Evolutionary conservation across 2,888 invertebrate genomes (phyloP), one percentile per base, ranked within the genome.

Genomic region (Crocallis elinguaria): DNA sequence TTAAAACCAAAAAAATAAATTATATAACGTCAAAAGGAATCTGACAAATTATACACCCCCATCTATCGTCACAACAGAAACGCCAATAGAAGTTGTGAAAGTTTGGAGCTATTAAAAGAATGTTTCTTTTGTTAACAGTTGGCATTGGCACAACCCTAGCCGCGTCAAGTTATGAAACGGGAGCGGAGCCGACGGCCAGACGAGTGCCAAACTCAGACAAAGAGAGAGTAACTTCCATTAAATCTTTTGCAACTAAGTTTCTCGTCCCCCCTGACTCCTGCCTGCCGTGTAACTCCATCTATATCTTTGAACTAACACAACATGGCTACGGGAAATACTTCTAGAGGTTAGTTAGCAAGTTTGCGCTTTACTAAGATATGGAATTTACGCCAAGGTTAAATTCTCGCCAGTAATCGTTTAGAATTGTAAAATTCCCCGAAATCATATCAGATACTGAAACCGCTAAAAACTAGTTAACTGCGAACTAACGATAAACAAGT

Each of bases 171-270:
- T 86, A 85, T 84, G 84, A 83, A 80, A 82, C 82, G 71, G 76
- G 76, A 76, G 77, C 78, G 69, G 55, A 67, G 75, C 75, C 60
- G 73, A 66, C 75, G 76, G 78, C 78, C 82, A 84, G 88, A 82
- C 82, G 82, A 83, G 79, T 77, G 82, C 83, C 81, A 86, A 88
- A 89, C 86, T 88, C 81, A 83, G 84, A 87, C 87, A 88, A 88
- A 87, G 87, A 81, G 84, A 81, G 79, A 78, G 80, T 84, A 87
- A 86, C 88, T 89, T 88, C 89, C 85, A 90, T 90, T 88, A 89
- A 90, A 88, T 89, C 90, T 90, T 90, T 88, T 82, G 86, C 85
- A 86, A 88, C 88, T 75, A 85, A 87, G 80, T 88, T 83, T 72
- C 62, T 62, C 80, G 78, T 79, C 81, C 76, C 72, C 67, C 69